Evolutionary conservation across 2,113 vertebrate species (phyloP).

Genomic region (Tachysurus vachellii): DNA sequence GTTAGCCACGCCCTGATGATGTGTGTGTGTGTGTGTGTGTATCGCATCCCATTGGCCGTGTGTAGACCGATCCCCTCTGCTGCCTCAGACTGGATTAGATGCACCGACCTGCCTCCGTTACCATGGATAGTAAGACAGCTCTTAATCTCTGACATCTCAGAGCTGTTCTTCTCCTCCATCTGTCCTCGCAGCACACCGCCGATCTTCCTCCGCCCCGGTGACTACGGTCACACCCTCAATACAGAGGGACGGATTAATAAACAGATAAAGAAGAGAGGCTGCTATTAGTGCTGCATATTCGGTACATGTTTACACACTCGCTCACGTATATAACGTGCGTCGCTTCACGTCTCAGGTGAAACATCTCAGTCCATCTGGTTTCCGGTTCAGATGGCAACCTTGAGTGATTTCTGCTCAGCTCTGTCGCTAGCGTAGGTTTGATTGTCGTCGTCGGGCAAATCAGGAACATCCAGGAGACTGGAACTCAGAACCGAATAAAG

Average conservation of each 20-base stretch:
- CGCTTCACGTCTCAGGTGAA: not conserved
- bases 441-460: too few species aligned
- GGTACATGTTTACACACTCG: not conserved
- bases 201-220: not conserved
- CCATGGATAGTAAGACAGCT: slow-evolving; percentile 45
- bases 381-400: too few species aligned
- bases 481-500: too few species aligned
- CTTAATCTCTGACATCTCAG: slow-evolving; percentile 30
- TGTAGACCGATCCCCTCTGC: not conserved
- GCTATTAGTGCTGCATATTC: too few species aligned
- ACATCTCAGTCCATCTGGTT: not conserved
- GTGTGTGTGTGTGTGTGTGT: not conserved
- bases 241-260: not conserved
- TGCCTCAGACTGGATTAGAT: slow-evolving; percentile 1
- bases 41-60: not conserved
- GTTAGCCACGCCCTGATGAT: not conserved
- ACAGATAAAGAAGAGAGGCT: not conserved
- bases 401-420: not conserved
- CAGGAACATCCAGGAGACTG: too few species aligned
- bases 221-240: not conserved
- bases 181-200: not conserved
- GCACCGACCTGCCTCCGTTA: slow-evolving; percentile 29
- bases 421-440: too few species aligned
- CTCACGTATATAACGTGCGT: not conserved
- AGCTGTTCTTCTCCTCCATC: slow-evolving; percentile 24